Evolutionary conservation across 2,797 vertebrate species (phyloP), one percentile per base, ranked within the genome.

Genomic region (Iguana delicatissima): DNA sequence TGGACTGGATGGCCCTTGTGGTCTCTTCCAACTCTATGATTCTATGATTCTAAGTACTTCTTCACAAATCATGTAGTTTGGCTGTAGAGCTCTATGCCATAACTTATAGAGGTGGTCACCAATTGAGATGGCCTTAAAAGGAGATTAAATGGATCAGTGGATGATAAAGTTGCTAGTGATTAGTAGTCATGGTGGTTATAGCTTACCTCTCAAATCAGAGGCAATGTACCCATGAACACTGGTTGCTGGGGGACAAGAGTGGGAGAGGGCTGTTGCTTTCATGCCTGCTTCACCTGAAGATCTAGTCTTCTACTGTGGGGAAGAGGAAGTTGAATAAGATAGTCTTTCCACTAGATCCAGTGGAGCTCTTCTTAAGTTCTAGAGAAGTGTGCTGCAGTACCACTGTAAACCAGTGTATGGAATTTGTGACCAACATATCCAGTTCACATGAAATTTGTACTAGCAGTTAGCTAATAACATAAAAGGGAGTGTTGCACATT

Each of bases 381-480:
- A 3, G 22, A 50, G 29, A 64, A 14, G 67, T 13, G 16, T 1
- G 2, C 1, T 87, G 94, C 92, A 93, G 4, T 95, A 46, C 87
- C 91, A 12, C 79, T 0, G 18, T 0, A 0, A 0, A 6, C 93
- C 95, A 93, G 74, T 16, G 94, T 94, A 92, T 1, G 94, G 94
- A 94, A 94, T 92, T 72, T 93, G 85, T 69, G 90, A 59, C 90
- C 62, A 92, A 91, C 87, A 91, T 93, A 95, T 89, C 62, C 32
- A 81, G 0, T 14, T 3, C 38, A 4, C 85, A 88, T 83, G 12
- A 0, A 0, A 0, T 0, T 2, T 16, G 67, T 38, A 8, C 35
- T 32, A 55, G 79, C 29, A 9, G 38, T 84, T 38, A 38, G 57
- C n/a, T 62, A 35, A 35, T 32, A n/a, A n/a, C 42, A 1, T 79